A percentile compares a stretch with the other conserved stretches of the same genome.
Evolutionary conservation across 2,797 vertebrate species (phyloP).

Genomic region (Alectoris magna): DNA sequence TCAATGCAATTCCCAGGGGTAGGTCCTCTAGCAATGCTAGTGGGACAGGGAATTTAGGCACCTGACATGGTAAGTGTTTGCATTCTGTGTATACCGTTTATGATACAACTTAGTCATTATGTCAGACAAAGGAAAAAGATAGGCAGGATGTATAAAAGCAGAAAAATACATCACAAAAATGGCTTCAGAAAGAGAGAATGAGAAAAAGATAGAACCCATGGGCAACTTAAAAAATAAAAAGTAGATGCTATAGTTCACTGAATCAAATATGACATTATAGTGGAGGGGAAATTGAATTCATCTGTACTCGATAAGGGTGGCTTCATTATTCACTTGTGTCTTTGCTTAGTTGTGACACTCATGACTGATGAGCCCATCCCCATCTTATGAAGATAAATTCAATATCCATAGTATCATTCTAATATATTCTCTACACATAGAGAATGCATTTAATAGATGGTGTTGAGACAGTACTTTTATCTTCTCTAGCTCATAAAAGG

Average conservation of each 20-base stretch:
- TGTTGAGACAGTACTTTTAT: constrained; percentile 75
- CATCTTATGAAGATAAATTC: constrained; percentile 80
- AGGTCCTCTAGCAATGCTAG: neutral
- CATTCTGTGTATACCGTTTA: constrained; percentile 26
- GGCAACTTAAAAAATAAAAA: constrained; percentile 80
- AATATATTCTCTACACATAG: constrained; percentile 74
- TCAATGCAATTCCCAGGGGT: neutral
- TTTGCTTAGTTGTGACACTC: constrained; percentile 71
- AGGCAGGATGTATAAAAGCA: constrained; percentile 50
- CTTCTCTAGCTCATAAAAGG: constrained; percentile 69
- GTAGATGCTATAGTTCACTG: constrained; percentile 76
- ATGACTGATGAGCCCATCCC: constrained; percentile 76
- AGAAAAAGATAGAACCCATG: constrained; percentile 68
- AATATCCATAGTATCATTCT: constrained; percentile 73
- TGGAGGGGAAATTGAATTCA: constrained; percentile 80
- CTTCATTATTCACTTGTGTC: constrained; percentile 76
- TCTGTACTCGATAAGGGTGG: constrained; percentile 75
- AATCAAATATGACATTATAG: constrained; percentile 80
- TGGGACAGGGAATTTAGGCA: neutral
- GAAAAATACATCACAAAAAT: constrained; percentile 69
- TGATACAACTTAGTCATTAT: constrained; percentile 38
- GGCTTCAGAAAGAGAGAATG: constrained; percentile 53
- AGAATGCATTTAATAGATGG: constrained; percentile 76
- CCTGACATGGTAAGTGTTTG: constrained; percentile 42
- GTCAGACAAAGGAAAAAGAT: constrained; percentile 56